phyloP scores from a whole-genome alignment of 2,113 vertebrate genomes.

The Oceanites oceanicus region DNA sequence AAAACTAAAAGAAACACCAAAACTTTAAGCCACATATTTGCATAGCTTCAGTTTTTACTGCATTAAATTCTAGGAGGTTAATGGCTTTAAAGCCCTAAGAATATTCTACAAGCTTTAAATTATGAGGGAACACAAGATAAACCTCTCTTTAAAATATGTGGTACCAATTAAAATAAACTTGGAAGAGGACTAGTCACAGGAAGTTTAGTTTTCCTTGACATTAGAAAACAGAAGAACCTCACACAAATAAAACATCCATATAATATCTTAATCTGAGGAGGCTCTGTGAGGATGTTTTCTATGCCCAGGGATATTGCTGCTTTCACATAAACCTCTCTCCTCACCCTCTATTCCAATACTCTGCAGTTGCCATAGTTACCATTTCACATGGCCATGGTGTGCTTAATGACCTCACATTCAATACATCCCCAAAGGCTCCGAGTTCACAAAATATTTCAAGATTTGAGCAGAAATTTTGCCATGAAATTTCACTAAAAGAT shows the following conservation, averaged over 20 bases:
- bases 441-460: background rate
- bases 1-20: background rate
- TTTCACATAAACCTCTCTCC: background rate
- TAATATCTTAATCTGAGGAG: background rate
- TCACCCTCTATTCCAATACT: background rate
- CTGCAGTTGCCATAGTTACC: slow-evolving; percentile 26
- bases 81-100: background rate
- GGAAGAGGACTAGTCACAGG: rapidly evolving
- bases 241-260: background rate
- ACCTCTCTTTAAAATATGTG: background rate
- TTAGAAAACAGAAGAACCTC: background rate
- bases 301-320: background rate
- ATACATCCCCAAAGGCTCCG: background rate
- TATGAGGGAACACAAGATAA: background rate
- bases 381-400: background rate
- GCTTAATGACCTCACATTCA: background rate
- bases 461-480: background rate
- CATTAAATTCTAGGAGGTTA: background rate
- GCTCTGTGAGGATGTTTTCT: background rate
- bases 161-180: background rate
- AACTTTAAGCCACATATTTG: background rate
- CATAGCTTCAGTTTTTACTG: background rate
- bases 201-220: background rate
- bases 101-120: background rate
- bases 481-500: background rate